These are phyloP conservation scores for Bombus impatiens DNA, from an alignment of 1,140 invertebrate species.

Conservation along the genomic window DNA sequence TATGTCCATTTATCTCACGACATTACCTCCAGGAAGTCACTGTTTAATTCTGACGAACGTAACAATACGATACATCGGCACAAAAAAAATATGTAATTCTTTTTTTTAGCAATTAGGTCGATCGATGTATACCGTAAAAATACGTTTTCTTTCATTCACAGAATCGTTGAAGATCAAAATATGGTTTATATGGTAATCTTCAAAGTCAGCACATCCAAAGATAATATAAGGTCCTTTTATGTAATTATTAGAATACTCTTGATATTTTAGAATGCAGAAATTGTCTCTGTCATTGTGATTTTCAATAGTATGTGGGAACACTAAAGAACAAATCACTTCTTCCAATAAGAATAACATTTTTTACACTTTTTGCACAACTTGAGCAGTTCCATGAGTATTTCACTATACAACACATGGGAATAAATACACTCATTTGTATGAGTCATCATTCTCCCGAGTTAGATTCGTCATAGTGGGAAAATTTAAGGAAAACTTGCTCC, in stretches of 20 bases:
- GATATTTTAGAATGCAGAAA: conserved; percentile 26
- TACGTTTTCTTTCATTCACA: conserved; percentile 26
- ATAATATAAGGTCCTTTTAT: conserved; percentile 3
- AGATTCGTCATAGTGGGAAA: conserved; percentile 89
- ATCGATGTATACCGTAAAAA: conserved; percentile 32
- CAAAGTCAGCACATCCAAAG: conserved; percentile 2
- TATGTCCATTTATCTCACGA: conserved; percentile 24
- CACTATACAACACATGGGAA: conserved; percentile 39
- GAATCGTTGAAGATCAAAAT: conserved; percentile 2
- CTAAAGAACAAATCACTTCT: conserved; percentile 34
- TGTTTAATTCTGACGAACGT: conserved; percentile 31
- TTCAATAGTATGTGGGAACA: conserved; percentile 3
- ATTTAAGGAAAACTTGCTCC: conserved; percentile 93
- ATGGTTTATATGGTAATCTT: neutral
- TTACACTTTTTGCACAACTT: conserved; percentile 36
- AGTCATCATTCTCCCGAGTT: conserved; percentile 79
- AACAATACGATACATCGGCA: conserved; percentile 25
- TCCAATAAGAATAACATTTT: conserved; percentile 22
- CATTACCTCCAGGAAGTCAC: conserved; percentile 27
- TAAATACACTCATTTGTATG: conserved; percentile 20
- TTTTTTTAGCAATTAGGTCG: conserved; percentile 35
- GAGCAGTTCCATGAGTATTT: conserved; percentile 44
- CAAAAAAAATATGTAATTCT: conserved; percentile 16
- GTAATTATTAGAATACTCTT: neutral
- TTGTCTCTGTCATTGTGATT: neutral